Evolutionary conservation across 2,113 vertebrate genomes (phyloP).

Genomic region (Columba livia): DNA sequence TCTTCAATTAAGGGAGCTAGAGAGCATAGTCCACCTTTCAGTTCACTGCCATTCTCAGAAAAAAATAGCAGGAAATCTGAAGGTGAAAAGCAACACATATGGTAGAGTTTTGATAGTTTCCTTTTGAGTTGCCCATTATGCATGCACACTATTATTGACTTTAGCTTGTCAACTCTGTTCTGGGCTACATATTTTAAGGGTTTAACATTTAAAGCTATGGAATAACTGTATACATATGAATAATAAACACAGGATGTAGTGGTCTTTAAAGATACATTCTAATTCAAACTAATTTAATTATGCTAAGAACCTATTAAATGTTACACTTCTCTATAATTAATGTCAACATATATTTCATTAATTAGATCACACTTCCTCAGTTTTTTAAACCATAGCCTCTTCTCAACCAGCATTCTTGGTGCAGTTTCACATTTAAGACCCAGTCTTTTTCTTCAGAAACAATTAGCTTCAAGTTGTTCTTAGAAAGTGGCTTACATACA

Average conservation of each 20-base stretch:
- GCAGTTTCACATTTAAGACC: background rate
- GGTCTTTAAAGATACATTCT: background rate
- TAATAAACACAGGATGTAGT: background rate
- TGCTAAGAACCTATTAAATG: background rate
- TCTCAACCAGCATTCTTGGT: background rate
- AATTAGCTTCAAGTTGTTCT: background rate
- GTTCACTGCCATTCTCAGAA: background rate
- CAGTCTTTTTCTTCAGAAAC: background rate
- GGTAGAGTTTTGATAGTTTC: background rate
- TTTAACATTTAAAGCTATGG: background rate
- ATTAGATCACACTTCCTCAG: background rate
- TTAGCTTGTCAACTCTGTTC: background rate
- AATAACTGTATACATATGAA: background rate
- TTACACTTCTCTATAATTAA: background rate
- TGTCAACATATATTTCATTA: background rate
- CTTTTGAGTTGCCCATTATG: background rate
- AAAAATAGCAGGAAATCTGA: background rate
- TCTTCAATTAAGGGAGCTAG: background rate
- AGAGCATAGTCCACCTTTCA: background rate
- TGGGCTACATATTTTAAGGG: background rate
- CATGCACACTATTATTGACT: background rate
- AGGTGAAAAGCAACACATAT: background rate
- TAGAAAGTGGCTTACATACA: background rate
- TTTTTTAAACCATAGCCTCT: background rate
- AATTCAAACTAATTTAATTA: background rate